Evolutionary conservation across 2,113 vertebrate species (phyloP), one percentile per base, ranked within the genome.

Genomic region (Pungitius pungitius): DNA sequence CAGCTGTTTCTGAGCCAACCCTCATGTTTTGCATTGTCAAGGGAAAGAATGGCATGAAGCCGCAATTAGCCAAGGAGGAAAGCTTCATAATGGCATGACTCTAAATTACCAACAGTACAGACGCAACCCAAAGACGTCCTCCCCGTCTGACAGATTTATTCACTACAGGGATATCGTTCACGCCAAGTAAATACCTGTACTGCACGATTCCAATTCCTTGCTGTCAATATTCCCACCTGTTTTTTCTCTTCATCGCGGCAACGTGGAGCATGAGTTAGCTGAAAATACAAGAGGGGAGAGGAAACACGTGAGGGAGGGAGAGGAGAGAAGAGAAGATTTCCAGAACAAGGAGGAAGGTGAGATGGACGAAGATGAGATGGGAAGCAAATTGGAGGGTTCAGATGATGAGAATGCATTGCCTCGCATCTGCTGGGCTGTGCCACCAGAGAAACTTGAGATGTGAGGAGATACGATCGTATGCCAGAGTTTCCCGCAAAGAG

Each of bases 401-500:
- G 88, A 86, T 88, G 91, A 92, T 89, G 88, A 89, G 88, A 86
- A 85, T 73, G 77, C 84, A 88, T 80, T 72, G 82, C 85, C 78
- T 87, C 75, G 68, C 87, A 77, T 91, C 66, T 49, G 83, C 24
- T 65, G 78, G 49, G 42, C 78, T 61, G 69, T 85, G 82, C 86
- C 81, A 78, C 82, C 88, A 85, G 51, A 76, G 94, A 92, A 94
- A 95, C 87, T 77, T 81, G 92, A 94, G 92, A 92, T 78, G 87
- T 61, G 78, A 88, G 78, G 65, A 90, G 91, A 93, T 93, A 93
- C 51, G 51, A 89, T 77, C 83, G 84, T 77, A 81, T 85, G 80
- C 86, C 89, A 82, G 88, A 91, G 87, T 91, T 94, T 94, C 92
- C 93, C 91, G 91, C 92, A 93, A 93, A 91, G 81, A 86, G 87